These are phyloP conservation scores for Ptychoptera albimana DNA, from an alignment of 2,888 invertebrate genomes.

Conservation along the genomic window DNA sequence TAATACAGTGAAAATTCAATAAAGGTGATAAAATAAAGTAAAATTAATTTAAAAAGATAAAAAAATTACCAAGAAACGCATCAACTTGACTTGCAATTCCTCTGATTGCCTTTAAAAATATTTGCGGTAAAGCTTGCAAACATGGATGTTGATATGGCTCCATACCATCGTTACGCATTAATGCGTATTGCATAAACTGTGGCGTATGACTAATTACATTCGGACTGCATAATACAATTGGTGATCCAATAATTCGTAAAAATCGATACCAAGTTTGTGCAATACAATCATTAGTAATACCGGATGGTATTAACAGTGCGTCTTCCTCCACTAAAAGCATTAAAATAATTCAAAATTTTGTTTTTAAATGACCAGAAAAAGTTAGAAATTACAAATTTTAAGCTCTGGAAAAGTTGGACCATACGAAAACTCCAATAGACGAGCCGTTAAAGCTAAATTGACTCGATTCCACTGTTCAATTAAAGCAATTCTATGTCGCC, in stretches of 20 bases:
- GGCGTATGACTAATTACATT: slow-evolving; percentile 53
- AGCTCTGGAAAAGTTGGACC: slow-evolving; percentile 68
- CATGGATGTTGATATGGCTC: slow-evolving; percentile 90
- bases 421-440: slow-evolving; percentile 74
- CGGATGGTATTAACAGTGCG: slow-evolving; percentile 57
- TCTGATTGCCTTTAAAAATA: slow-evolving; percentile 86
- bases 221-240: slow-evolving; percentile 79
- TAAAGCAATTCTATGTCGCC: slow-evolving; percentile 87
- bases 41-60: neutral
- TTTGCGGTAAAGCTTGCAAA: slow-evolving; percentile 63
- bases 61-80: slow-evolving; percentile 71
- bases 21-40: neutral
- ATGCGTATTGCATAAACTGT: slow-evolving; percentile 59
- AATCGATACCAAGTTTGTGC: slow-evolving; percentile 94
- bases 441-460: slow-evolving; percentile 73
- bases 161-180: slow-evolving; percentile 56
- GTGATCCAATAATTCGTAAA: slow-evolving; percentile 86
- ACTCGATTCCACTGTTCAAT: slow-evolving; percentile 92
- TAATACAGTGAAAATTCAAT: too few species aligned
- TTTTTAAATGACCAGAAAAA: neutral
- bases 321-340: slow-evolving; percentile 75
- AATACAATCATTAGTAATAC: slow-evolving; percentile 78
- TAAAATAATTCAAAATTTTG: slow-evolving; percentile 4
- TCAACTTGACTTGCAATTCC: slow-evolving; percentile 88
- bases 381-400: slow-evolving; percentile 47